Evolutionary conservation across 2,888 invertebrate species (phyloP).

Genomic region (Beris chalybata): DNA sequence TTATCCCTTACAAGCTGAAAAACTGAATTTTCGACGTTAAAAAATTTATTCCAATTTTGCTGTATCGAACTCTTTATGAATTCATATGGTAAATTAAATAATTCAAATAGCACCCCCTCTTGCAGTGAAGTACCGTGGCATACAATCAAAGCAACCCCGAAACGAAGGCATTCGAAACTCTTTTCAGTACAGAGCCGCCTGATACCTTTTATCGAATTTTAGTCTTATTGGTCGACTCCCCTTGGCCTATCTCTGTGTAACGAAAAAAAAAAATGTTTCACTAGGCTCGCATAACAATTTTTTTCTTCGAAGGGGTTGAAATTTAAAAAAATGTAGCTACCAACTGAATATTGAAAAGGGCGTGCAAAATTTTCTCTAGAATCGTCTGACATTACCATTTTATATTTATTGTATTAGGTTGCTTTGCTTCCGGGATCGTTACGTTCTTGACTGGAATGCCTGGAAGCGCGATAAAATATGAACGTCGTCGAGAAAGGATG

Average conservation of each 20-base stretch:
- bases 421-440: background rate
- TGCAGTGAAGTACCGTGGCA: background rate
- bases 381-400: background rate
- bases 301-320: conserved; percentile 31
- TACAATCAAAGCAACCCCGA: background rate
- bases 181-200: background rate
- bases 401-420: background rate
- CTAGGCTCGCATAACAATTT: conserved; percentile 3
- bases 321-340: conserved; percentile 17
- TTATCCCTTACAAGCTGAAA: too few species aligned
- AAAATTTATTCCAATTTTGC: too few species aligned
- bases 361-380: too few species aligned
- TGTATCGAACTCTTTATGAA: conserved; percentile 23
- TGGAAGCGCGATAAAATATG: too few species aligned
- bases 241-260: background rate
- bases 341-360: too few species aligned
- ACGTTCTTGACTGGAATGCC: background rate
- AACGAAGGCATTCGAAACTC: background rate
- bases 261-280: too few species aligned
- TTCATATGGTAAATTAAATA: conserved; percentile 33
- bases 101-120: conserved; percentile 22
- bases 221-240: too few species aligned
- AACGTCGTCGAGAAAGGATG: conserved; percentile 22
- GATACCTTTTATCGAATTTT: too few species aligned
- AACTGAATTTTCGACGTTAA: too few species aligned